Conservation (phyloP, 2,888 invertebrate species). For the Allolobophora icterica region DNA sequence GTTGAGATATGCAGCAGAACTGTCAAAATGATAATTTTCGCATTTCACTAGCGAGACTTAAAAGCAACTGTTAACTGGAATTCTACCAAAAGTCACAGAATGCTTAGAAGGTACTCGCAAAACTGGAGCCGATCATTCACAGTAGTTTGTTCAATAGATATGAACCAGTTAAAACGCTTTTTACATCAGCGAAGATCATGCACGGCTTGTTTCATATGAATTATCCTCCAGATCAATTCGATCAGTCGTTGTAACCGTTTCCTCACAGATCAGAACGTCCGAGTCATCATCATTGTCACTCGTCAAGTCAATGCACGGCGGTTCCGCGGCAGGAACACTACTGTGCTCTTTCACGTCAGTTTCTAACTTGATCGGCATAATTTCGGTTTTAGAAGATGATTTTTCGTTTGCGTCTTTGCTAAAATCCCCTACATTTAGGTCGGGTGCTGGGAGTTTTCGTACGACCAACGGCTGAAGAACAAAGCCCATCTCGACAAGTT, state of each 20-base stretch:
- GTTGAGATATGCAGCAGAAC: background rate
- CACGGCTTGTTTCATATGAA: background rate
- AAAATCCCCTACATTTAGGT: background rate
- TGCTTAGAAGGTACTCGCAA: background rate
- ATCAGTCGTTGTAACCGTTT: background rate
- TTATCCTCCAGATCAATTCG: background rate
- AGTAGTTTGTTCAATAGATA: background rate
- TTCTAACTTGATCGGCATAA: background rate
- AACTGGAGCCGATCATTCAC: background rate
- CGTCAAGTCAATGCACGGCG: background rate
- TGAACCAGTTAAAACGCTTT: background rate
- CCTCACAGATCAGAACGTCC: background rate
- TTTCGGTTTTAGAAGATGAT: background rate
- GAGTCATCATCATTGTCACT: background rate
- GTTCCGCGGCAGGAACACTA: background rate
- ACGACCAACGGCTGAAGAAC: background rate
- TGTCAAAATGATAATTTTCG: background rate
- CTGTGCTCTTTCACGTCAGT: background rate
- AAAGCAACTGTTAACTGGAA: background rate
- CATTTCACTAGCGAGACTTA: background rate
- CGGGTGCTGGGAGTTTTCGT: background rate
- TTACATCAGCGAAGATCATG: background rate
- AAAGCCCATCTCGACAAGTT: conserved; percentile 27
- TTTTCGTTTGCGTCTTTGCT: background rate
- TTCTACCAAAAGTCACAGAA: background rate